These are phyloP conservation scores for Mallateleia sp. DNA, from an alignment of 2,888 invertebrate species.

Conservation along the genomic window DNA sequence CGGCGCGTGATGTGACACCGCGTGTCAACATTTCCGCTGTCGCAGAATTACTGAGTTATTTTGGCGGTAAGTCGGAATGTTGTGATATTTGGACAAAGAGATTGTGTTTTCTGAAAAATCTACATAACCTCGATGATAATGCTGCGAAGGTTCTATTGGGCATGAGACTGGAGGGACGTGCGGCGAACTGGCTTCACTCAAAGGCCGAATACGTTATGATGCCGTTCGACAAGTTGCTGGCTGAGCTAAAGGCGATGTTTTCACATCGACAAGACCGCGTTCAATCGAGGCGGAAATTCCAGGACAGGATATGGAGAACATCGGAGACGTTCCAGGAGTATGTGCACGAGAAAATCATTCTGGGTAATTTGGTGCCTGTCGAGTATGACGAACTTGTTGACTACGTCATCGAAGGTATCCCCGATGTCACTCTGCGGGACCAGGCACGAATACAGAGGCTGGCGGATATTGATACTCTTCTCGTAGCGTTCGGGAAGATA, in stretches of 20 bases:
- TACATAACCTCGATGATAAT: background rate
- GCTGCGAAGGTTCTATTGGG: background rate
- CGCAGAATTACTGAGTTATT: no score
- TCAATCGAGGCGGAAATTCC: background rate
- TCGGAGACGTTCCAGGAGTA: constrained; percentile 10
- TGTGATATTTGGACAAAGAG: constrained; percentile 12
- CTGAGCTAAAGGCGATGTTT: constrained; percentile 15
- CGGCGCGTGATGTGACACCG: no score
- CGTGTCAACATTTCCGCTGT: no score
- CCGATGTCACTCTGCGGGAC: background rate
- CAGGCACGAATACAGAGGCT: background rate
- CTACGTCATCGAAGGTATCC: constrained; percentile 28
- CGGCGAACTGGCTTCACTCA: constrained; percentile 16
- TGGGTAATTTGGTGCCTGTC: background rate
- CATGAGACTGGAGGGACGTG: constrained; percentile 14
- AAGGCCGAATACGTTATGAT: background rate
- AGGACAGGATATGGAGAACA: constrained; percentile 3
- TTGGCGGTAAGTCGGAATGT: no score
- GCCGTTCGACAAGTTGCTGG: background rate
- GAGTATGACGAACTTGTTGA: constrained; percentile 14
- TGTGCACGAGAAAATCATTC: constrained; percentile 7
- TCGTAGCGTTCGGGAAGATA: background rate
- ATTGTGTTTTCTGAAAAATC: background rate
- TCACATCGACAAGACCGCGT: background rate
- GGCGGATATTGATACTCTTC: background rate